phyloP scores from a whole-genome alignment of 2,113 vertebrate genomes.

The Procavia capensis region DNA sequence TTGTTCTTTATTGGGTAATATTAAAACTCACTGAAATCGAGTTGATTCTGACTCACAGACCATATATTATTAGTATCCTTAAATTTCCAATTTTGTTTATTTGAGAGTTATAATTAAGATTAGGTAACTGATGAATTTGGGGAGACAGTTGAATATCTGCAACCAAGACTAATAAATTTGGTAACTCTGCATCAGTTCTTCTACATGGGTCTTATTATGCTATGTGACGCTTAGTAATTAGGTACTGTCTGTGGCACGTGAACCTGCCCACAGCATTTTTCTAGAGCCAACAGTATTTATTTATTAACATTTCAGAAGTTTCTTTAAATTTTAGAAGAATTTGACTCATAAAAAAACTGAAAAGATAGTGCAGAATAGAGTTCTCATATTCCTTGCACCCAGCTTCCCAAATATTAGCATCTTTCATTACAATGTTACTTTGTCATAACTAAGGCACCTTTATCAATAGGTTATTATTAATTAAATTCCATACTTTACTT shows the following conservation, averaged over 20 bases:
- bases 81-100: neutral
- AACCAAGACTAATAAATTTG: neutral
- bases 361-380: neutral
- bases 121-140: neutral
- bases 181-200: neutral
- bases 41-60: too few species aligned
- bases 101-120: neutral
- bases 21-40: too few species aligned
- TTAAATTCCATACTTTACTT: too few species aligned
- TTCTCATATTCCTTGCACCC: neutral
- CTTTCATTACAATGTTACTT: neutral
- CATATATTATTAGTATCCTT: neutral
- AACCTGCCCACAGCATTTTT: neutral
- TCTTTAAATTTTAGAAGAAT: neutral
- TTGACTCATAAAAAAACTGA: neutral
- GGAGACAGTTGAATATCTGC: neutral
- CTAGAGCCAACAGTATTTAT: neutral
- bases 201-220: neutral
- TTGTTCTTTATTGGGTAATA: too few species aligned
- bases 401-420: neutral
- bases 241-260: neutral
- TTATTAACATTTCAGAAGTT: neutral
- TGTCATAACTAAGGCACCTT: neutral
- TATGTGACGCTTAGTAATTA: neutral
- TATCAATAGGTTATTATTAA: neutral